These are phyloP conservation scores for Scaptomyza tumidula DNA, from an alignment of 2,888 invertebrate genomes.

Conservation along the genomic window DNA sequence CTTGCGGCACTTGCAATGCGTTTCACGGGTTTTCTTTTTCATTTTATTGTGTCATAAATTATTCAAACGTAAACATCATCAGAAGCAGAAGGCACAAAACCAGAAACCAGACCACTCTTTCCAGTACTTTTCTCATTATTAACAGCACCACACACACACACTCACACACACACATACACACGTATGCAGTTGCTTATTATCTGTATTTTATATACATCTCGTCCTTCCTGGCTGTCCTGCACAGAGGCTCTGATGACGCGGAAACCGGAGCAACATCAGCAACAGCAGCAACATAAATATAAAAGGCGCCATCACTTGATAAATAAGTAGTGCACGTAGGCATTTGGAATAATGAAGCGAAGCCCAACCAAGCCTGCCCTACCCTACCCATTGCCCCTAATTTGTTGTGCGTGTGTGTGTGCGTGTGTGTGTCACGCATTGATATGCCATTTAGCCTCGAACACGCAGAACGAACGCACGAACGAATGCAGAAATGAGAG, in stretches of 20 bases:
- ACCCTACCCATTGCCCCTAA: constrained; percentile 32
- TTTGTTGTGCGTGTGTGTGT: constrained; percentile 48
- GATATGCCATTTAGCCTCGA: constrained; percentile 75
- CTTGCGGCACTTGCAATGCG: constrained; percentile 73
- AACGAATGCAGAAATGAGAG: constrained; percentile 1
- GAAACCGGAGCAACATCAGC: constrained; percentile 33
- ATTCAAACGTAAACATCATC: constrained; percentile 83
- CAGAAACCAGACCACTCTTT: constrained; percentile 19
- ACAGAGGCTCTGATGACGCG: constrained; percentile 58
- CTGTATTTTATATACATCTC: constrained; percentile 39
- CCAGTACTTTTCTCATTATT: constrained; percentile 69
- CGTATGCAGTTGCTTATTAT: constrained; percentile 36
- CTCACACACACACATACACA: constrained; percentile 13
- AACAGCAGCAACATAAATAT: constrained; percentile 65
- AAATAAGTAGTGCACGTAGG: constrained; percentile 79
- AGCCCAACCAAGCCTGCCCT: background rate
- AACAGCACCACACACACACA: constrained; percentile 44
- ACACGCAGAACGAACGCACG: constrained; percentile 37
- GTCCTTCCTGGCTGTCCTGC: constrained; percentile 51
- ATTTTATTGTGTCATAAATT: constrained; percentile 82
- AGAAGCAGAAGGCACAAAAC: constrained; percentile 42
- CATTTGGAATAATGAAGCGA: constrained; percentile 75
- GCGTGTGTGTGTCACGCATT: constrained; percentile 80
- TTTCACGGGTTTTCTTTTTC: constrained; percentile 44
- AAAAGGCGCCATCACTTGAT: constrained; percentile 74